A percentile compares a stretch with the other conserved stretches of the same genome.
These are phyloP conservation scores for Andrena marginata DNA, from an alignment of 2,888 invertebrate species.

Conservation along the genomic window DNA sequence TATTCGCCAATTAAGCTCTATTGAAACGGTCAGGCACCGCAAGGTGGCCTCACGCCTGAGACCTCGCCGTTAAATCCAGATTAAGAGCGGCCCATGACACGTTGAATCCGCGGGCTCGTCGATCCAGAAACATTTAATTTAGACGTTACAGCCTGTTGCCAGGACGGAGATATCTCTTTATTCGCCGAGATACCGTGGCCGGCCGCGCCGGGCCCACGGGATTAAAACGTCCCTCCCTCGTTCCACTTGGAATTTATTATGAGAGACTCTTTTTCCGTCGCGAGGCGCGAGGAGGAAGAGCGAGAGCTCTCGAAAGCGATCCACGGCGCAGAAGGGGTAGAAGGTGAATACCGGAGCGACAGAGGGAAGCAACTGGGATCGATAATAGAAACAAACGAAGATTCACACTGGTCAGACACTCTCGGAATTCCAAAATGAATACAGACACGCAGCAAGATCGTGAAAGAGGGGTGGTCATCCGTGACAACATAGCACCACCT, in stretches of 20 bases:
- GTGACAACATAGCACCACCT: too few relatives aligned
- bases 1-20: slow-evolving; percentile 80
- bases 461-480: too few relatives aligned
- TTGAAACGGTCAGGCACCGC: slow-evolving; percentile 71
- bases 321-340: not conserved
- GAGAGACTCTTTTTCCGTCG: slow-evolving; percentile 26
- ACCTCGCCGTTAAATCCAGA: slow-evolving; percentile 80
- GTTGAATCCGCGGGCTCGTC: slow-evolving; percentile 76
- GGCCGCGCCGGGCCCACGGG: slow-evolving; percentile 49
- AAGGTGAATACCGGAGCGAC: not conserved
- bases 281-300: not conserved
- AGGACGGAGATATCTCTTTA: slow-evolving; percentile 74
- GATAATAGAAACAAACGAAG: too few relatives aligned
- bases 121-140: slow-evolving; percentile 82
- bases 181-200: slow-evolving; percentile 56
- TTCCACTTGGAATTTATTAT: slow-evolving; percentile 47
- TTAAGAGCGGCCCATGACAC: slow-evolving; percentile 77
- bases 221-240: slow-evolving; percentile 55
- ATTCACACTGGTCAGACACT: too few relatives aligned
- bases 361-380: too few relatives aligned
- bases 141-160: slow-evolving; percentile 78
- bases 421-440: too few relatives aligned
- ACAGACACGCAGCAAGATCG: too few relatives aligned
- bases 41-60: slow-evolving; percentile 68
- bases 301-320: not conserved